A percentile compares a stretch with the other conserved stretches of the same genome.
phyloP scores from a whole-genome alignment of 1,140 invertebrate species.

The Drosophila cardini region DNA sequence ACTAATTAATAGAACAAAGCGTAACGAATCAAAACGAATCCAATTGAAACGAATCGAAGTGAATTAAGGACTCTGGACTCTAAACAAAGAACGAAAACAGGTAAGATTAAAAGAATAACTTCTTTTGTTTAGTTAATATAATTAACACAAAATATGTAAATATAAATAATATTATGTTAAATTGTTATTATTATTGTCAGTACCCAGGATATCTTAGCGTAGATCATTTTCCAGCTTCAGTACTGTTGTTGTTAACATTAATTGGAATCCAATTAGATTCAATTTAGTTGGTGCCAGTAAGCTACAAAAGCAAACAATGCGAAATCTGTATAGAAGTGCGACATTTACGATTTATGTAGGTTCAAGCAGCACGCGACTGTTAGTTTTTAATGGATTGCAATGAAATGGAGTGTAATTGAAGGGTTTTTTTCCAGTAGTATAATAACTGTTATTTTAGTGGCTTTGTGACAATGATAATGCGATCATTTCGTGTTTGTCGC shows the following conservation, averaged over 20 bases:
- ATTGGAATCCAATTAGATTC: slow-evolving; percentile 67
- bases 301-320: slow-evolving; percentile 3
- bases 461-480: slow-evolving; percentile 10
- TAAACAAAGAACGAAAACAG: slow-evolving; percentile 5
- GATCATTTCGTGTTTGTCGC: slow-evolving; percentile 52
- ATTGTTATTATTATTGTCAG: too few species aligned
- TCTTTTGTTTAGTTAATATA: slow-evolving; percentile 2
- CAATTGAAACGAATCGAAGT: neutral
- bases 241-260: slow-evolving; percentile 10
- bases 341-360: slow-evolving; percentile 28
- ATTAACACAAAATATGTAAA: neutral
- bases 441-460: slow-evolving; percentile 61
- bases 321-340: slow-evolving; percentile 15
- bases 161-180: neutral
- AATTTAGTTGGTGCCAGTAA: slow-evolving; percentile 68
- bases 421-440: slow-evolving; percentile 48
- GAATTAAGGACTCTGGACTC: neutral
- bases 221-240: neutral
- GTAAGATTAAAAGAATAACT: slow-evolving; percentile 6
- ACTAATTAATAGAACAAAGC: slow-evolving; percentile 16
- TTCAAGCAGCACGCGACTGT: slow-evolving; percentile 25
- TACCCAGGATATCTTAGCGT: slow-evolving; percentile 13
- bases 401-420: too few species aligned
- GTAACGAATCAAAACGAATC: neutral
- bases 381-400: neutral